Evolutionary conservation across 2,888 invertebrate species (phyloP).

Genomic region (Elgonia sp.): DNA sequence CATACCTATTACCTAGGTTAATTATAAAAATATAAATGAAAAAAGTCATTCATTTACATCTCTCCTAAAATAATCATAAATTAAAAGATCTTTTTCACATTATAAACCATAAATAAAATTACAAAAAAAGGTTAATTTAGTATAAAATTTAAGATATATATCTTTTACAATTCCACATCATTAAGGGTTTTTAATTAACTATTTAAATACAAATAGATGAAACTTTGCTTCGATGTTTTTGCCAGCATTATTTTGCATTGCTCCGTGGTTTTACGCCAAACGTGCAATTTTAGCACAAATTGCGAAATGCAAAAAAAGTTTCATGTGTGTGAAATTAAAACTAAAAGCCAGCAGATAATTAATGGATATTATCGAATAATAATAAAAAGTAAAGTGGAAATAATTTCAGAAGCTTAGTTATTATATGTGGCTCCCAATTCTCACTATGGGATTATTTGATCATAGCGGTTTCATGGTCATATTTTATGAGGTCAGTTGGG

Average conservation of each 20-base stretch:
- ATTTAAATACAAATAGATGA: too few species aligned
- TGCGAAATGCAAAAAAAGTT: neutral
- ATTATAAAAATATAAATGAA: too few species aligned
- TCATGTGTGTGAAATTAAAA: neutral
- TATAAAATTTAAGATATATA: too few species aligned
- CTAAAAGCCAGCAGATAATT: constrained; percentile 10
- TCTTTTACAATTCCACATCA: too few species aligned
- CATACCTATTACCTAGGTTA: too few species aligned
- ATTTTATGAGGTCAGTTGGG: constrained; percentile 64
- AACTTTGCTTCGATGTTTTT: too few species aligned
- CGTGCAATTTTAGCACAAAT: neutral
- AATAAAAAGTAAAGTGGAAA: neutral
- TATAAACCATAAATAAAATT: too few species aligned
- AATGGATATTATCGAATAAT: constrained; percentile 37
- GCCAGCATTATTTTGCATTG: neutral
- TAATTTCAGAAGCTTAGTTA: constrained; percentile 22
- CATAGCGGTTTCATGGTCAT: constrained; percentile 56
- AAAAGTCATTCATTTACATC: too few species aligned
- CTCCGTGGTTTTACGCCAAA: neutral
- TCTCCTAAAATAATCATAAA: too few species aligned
- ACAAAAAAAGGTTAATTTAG: too few species aligned
- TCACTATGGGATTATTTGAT: constrained; percentile 54
- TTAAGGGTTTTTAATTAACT: too few species aligned
- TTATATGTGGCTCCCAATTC: constrained; percentile 15
- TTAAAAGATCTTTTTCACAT: too few species aligned